Conservation (phyloP, 2,888 invertebrate species). For the Lapara coniferarum region DNA sequence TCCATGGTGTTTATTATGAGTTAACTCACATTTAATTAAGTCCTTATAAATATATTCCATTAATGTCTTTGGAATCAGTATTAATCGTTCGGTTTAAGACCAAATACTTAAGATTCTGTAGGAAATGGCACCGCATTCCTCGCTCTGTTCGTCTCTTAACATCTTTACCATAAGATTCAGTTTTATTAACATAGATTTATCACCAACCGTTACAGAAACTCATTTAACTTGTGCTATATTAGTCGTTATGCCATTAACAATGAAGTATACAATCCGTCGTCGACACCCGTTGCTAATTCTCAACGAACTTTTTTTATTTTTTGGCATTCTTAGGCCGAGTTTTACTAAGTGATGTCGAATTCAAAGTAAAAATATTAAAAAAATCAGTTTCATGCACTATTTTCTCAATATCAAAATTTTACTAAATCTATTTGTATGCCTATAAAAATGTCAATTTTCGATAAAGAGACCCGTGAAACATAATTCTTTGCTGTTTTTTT, state of each 20-base stretch:
- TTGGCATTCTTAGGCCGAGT: too few relatives aligned
- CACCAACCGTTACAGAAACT: conserved; percentile 2
- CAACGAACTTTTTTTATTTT: background rate
- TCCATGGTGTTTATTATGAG: background rate
- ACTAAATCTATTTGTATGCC: too few relatives aligned
- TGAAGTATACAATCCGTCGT: background rate
- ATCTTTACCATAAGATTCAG: conserved; percentile 36
- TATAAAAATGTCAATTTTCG: too few relatives aligned
- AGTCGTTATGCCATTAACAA: background rate
- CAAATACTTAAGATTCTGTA: conserved; percentile 34
- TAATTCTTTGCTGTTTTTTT: too few relatives aligned
- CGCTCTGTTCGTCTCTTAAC: conserved; percentile 33
- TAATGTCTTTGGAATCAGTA: background rate
- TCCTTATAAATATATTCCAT: conserved; percentile 1
- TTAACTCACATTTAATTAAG: background rate
- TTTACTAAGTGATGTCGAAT: too few relatives aligned
- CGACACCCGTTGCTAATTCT: background rate
- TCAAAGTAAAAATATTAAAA: too few relatives aligned
- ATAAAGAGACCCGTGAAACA: too few relatives aligned
- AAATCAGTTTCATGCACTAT: too few relatives aligned
- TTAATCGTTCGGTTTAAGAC: conserved; percentile 12
- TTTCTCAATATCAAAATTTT: too few relatives aligned
- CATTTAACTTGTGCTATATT: background rate
- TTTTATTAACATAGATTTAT: conserved; percentile 3
- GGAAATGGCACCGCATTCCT: conserved; percentile 41